These are phyloP conservation scores for Gymnothorax reevesii DNA, from an alignment of 2,797 vertebrate genomes.

Conservation along the genomic window DNA sequence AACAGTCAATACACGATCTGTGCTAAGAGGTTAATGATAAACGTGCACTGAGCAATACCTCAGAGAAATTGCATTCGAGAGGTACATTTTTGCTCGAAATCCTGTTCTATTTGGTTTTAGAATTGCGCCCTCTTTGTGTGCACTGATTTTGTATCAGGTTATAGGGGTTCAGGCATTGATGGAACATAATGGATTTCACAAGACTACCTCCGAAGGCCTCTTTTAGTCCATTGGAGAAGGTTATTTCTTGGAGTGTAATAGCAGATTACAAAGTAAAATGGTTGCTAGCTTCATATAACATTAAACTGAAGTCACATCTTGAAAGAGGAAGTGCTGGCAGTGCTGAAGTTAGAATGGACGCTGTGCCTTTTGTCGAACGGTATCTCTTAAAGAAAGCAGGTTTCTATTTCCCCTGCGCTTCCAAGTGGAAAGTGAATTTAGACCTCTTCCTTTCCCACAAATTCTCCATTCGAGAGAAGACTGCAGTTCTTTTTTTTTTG, in stretches of 20 bases:
- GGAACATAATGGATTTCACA: conserved; percentile 42
- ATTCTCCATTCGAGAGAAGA: not conserved
- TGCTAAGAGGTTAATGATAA: not conserved
- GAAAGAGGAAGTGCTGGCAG: not conserved
- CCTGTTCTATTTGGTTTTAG: conserved; percentile 28
- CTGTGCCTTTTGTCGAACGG: not conserved
- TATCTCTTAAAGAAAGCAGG: not conserved
- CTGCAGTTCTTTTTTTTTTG: not conserved
- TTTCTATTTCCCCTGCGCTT: not conserved
- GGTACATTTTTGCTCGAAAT: not conserved
- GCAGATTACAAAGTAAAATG: not conserved
- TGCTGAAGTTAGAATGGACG: not conserved
- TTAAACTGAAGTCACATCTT: not conserved
- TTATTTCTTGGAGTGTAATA: not conserved
- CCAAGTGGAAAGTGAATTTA: not conserved
- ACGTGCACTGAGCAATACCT: not conserved
- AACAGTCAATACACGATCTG: not conserved
- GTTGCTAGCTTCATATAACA: not conserved
- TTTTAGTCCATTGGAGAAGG: conserved; percentile 5
- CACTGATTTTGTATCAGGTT: conserved; percentile 54
- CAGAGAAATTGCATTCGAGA: not conserved
- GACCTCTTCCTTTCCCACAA: not conserved
- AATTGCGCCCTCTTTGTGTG: conserved; percentile 41
- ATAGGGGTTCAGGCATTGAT: not conserved
- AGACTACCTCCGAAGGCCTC: conserved; percentile 31